A percentile compares a stretch with the other conserved stretches of the same genome.
phyloP scores from a whole-genome alignment of 1,140 invertebrate genomes.

The Dinothrombium tinctorium region DNA sequence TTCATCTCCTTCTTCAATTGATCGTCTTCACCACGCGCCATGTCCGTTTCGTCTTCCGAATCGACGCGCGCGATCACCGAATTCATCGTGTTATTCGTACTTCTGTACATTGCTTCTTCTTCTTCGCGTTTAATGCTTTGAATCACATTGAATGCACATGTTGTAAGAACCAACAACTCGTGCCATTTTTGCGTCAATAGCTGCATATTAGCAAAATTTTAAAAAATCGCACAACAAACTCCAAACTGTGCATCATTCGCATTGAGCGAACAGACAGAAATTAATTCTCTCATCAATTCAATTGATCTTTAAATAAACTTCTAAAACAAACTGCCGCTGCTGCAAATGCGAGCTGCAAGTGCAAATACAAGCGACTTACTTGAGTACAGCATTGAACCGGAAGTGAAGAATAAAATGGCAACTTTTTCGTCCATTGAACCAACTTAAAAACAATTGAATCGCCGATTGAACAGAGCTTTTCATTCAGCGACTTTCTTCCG shows the following conservation, averaged over 20 bases:
- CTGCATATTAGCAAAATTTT: slow-evolving; percentile 41
- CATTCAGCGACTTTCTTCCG: not conserved
- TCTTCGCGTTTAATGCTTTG: slow-evolving; percentile 27
- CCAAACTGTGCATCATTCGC: too few species aligned
- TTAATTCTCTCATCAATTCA: too few species aligned
- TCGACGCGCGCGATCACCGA: not conserved
- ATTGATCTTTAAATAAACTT: too few species aligned
- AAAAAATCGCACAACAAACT: not conserved
- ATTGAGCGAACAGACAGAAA: too few species aligned
- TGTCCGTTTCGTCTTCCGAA: not conserved
- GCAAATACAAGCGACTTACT: too few species aligned
- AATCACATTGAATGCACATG: slow-evolving; percentile 75
- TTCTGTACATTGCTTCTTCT: too few species aligned
- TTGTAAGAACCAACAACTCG: slow-evolving; percentile 74
- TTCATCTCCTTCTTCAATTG: too few species aligned
- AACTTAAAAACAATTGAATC: slow-evolving; percentile 89
- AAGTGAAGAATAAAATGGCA: slow-evolving; percentile 86
- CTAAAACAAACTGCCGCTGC: too few species aligned
- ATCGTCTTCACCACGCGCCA: too few species aligned
- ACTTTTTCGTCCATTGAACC: slow-evolving; percentile 89
- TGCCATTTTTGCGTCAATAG: slow-evolving; percentile 93
- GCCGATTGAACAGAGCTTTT: slow-evolving; percentile 49
- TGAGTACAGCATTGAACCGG: slow-evolving; percentile 46
- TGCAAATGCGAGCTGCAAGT: too few species aligned
- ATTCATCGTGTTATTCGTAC: too few species aligned